These are phyloP conservation scores for Hystrix cristata DNA, from an alignment of 2,113 vertebrate genomes.

Conservation along the genomic window DNA sequence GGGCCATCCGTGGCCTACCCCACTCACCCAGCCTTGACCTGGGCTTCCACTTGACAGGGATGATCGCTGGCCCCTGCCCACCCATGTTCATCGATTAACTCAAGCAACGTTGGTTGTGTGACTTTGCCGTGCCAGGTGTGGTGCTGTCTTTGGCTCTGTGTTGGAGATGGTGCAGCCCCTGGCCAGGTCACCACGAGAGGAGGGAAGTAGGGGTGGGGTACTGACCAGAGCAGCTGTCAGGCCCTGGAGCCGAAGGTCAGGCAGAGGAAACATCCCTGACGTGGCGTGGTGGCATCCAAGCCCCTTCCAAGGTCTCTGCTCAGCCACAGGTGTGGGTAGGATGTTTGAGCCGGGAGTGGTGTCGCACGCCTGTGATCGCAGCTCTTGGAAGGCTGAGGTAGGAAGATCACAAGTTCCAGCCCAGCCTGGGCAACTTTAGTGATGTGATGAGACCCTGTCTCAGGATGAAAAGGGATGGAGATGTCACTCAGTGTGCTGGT, in stretches of 20 bases:
- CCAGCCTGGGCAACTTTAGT: neutral
- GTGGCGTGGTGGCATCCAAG: neutral
- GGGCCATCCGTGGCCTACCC: neutral
- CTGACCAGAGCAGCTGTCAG: neutral
- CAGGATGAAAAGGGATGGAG: neutral
- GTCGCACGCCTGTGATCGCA: neutral
- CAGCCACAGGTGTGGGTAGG: neutral
- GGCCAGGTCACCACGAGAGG: neutral
- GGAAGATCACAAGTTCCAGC: neutral
- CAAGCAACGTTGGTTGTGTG: neutral
- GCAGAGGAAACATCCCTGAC: neutral
- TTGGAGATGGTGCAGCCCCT: neutral
- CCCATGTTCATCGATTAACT: neutral
- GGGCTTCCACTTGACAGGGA: neutral
- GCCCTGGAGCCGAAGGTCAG: neutral
- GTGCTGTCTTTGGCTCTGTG: neutral
- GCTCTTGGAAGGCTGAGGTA: neutral
- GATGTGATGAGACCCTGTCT: neutral
- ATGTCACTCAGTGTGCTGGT: neutral
- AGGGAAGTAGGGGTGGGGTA: neutral
- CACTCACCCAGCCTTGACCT: neutral
- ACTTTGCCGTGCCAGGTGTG: neutral
- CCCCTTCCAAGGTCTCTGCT: neutral
- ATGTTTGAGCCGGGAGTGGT: neutral
- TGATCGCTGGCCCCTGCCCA: neutral